Evolutionary conservation across 2,113 vertebrate species (phyloP).

Genomic region (Reinhardtius hippoglossoides): DNA sequence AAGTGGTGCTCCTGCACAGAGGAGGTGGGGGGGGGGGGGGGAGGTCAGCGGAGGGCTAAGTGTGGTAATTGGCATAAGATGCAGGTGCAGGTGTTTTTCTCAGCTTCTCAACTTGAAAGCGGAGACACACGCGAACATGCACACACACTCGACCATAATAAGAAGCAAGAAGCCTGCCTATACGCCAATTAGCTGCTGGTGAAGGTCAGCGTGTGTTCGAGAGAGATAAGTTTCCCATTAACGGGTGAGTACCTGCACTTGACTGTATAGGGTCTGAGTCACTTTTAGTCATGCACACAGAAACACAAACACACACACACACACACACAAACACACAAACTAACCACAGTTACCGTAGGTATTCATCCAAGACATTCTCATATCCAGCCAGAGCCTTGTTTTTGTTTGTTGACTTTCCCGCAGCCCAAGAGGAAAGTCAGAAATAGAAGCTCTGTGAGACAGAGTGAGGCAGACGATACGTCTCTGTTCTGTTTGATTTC

Average conservation of each 20-base stretch:
- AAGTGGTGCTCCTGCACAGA: constrained; percentile 45
- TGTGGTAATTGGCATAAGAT: constrained; percentile 71
- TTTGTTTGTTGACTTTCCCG: constrained; percentile 16
- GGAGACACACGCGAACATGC: constrained; percentile 4
- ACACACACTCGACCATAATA: constrained; percentile 37
- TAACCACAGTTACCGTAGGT: background rate
- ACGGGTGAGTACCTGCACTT: constrained; percentile 55
- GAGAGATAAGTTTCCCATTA: constrained; percentile 79
- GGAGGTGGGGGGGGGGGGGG: constrained; percentile 20
- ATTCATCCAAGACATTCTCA: constrained; percentile 16
- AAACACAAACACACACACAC: background rate
- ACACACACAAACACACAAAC: constrained; percentile 10
- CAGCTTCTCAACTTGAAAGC: constrained; percentile 55
- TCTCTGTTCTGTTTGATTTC: constrained; percentile 9
- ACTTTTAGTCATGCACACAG: constrained; percentile 14
- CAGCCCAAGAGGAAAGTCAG: background rate
- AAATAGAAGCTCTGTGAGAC: constrained; percentile 1
- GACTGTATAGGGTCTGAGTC: constrained; percentile 51
- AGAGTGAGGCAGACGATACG: background rate
- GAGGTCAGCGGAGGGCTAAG: constrained; percentile 62
- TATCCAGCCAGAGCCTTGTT: constrained; percentile 14
- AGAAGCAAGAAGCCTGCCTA: constrained; percentile 53
- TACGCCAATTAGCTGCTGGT: constrained; percentile 67
- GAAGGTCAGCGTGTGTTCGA: constrained; percentile 72
- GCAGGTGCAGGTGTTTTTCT: constrained; percentile 56